Evolutionary conservation across 23 tunicate species (phyloP).

Genomic region (Halocynthia roretzi): DNA sequence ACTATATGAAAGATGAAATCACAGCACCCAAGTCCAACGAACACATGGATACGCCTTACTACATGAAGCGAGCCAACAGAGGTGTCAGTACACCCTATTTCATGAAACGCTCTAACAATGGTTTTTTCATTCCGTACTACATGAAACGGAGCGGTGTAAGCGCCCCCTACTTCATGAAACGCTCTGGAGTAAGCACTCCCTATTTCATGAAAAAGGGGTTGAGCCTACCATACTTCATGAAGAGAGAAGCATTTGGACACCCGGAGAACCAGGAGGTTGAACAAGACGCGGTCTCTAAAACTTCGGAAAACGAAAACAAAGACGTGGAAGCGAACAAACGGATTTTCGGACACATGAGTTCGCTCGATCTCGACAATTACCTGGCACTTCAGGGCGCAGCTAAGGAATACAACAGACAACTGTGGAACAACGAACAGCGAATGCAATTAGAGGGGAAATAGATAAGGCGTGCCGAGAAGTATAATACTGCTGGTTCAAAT

Average conservation of each 20-base stretch:
- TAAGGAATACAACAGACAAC: constrained; percentile 18
- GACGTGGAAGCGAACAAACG: background rate
- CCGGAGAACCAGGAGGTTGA: background rate
- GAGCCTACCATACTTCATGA: background rate
- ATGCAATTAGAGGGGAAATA: constrained; percentile 4
- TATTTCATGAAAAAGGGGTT: constrained; percentile 8
- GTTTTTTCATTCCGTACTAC: background rate
- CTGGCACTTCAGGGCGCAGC: constrained; percentile 26
- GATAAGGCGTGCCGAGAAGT: no score
- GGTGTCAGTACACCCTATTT: constrained; percentile 4
- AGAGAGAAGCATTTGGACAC: background rate
- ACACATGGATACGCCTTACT: no score
- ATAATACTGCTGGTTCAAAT: no score
- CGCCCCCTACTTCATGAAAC: background rate
- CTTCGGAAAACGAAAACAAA: background rate
- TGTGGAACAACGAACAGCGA: constrained; percentile 23
- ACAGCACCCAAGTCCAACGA: no score
- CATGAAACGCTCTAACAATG: background rate
- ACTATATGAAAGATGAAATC: no score
- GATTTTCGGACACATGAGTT: background rate
- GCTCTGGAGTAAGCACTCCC: background rate
- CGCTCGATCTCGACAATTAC: constrained; percentile 34
- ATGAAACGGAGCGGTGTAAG: background rate
- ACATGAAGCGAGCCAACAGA: background rate
- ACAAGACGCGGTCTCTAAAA: background rate